Evolutionary conservation across 2,113 vertebrate genomes (phyloP).

Genomic region (Pteruthius melanotis): DNA sequence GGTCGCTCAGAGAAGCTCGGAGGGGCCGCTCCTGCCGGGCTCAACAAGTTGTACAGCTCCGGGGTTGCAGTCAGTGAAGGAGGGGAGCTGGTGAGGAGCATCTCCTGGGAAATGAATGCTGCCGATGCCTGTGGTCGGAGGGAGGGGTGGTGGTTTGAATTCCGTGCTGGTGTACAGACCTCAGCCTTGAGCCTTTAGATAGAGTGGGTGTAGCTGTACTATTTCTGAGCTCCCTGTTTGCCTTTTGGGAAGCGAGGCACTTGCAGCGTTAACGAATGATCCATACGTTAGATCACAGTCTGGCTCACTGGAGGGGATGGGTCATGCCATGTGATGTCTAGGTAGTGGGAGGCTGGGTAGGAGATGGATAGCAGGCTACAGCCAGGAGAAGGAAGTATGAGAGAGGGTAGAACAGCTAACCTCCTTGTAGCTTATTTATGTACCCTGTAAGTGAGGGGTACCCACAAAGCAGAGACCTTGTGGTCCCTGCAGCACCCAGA

Average conservation of each 20-base stretch:
- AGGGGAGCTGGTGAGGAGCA: neutral
- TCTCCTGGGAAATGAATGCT: neutral
- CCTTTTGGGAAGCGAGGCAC: neutral
- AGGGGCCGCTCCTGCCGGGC: neutral
- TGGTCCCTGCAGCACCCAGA: neutral
- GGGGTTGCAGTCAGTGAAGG: neutral
- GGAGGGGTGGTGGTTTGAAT: neutral
- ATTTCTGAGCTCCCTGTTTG: neutral
- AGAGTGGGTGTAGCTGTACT: neutral
- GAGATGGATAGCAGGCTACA: neutral
- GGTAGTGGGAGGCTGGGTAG: neutral
- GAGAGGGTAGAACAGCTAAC: neutral
- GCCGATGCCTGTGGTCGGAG: neutral
- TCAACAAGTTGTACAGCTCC: neutral
- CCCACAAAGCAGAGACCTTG: neutral
- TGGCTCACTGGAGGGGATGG: neutral
- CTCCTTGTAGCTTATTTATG: neutral
- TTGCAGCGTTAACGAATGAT: neutral
- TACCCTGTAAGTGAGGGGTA: neutral
- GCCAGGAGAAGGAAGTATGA: neutral
- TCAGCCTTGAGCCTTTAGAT: neutral
- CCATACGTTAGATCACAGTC: neutral
- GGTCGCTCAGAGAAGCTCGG: neutral
- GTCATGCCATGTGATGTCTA: neutral
- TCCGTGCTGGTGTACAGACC: neutral